Conservation (phyloP, 2,888 invertebrate species). For the Drosophila hamatofila region DNA sequence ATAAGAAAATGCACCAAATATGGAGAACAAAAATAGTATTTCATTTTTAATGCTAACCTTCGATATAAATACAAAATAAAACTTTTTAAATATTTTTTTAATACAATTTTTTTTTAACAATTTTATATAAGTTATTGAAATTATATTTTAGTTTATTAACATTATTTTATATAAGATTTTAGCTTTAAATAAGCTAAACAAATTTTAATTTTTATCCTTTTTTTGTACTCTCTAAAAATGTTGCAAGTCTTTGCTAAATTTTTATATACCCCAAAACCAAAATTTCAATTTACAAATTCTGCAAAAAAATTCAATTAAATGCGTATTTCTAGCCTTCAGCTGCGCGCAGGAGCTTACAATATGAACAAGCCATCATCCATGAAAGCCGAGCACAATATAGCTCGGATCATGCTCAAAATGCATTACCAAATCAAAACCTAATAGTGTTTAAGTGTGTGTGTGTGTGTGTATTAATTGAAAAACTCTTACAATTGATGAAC, state of each 20-base stretch:
- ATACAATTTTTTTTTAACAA: too few relatives aligned
- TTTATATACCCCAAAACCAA: background rate
- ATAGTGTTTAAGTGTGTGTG: constrained; percentile 16
- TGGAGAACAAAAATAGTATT: too few relatives aligned
- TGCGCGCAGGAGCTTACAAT: constrained; percentile 34
- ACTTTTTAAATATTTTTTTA: too few relatives aligned
- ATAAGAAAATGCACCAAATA: too few relatives aligned
- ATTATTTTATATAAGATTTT: too few relatives aligned
- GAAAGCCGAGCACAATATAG: constrained; percentile 20
- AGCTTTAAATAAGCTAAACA: too few relatives aligned
- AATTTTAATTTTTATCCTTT: too few relatives aligned
- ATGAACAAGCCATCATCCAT: constrained; percentile 43
- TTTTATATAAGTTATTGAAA: too few relatives aligned
- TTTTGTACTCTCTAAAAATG: too few relatives aligned
- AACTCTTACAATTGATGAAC: constrained; percentile 60
- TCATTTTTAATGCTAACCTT: too few relatives aligned
- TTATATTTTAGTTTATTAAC: too few relatives aligned
- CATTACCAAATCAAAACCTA: constrained; percentile 64
- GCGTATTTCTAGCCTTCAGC: constrained; percentile 39
- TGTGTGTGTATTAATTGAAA: constrained; percentile 57
- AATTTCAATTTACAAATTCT: background rate
- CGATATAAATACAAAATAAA: too few relatives aligned
- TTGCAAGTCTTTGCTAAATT: background rate
- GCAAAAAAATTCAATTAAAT: constrained; percentile 49
- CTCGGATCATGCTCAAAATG: constrained; percentile 31